These are phyloP conservation scores for Eupithecia subfuscata DNA, from an alignment of 2,888 invertebrate genomes.

Conservation along the genomic window DNA sequence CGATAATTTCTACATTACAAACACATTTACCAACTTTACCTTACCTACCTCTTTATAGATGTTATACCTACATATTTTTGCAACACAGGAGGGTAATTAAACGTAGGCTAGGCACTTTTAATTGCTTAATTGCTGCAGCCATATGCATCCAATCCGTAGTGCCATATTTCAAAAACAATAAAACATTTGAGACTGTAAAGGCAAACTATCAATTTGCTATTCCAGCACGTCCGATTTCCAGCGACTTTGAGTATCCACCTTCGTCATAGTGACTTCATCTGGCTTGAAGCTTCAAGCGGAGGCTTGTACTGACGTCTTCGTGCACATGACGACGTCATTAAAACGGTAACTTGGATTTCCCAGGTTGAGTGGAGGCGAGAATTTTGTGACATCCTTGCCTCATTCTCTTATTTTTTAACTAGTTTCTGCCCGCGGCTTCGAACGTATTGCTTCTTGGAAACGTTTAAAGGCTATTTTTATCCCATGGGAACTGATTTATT, in stretches of 20 bases:
- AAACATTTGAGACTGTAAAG: conserved; percentile 3
- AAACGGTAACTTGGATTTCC: not conserved
- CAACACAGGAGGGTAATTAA: not conserved
- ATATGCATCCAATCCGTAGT: not conserved
- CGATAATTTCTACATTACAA: not conserved
- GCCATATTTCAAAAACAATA: not conserved
- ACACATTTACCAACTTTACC: not conserved
- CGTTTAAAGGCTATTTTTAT: too few relatives aligned
- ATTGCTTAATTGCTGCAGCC: not conserved
- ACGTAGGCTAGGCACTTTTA: not conserved
- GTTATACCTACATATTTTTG: not conserved
- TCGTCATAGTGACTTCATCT: not conserved
- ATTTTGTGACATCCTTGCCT: not conserved
- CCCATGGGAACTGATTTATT: too few relatives aligned
- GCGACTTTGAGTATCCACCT: not conserved
- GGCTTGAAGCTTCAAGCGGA: not conserved
- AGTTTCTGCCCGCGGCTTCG: not conserved
- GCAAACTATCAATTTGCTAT: not conserved
- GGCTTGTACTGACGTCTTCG: not conserved
- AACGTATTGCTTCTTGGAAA: too few relatives aligned
- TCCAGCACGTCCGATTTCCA: not conserved
- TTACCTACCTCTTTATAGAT: not conserved
- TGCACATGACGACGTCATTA: not conserved
- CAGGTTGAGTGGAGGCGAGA: not conserved
- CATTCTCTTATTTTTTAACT: not conserved